phyloP scores from a whole-genome alignment of 2,888 invertebrate species.

The Eristalis tenax region DNA sequence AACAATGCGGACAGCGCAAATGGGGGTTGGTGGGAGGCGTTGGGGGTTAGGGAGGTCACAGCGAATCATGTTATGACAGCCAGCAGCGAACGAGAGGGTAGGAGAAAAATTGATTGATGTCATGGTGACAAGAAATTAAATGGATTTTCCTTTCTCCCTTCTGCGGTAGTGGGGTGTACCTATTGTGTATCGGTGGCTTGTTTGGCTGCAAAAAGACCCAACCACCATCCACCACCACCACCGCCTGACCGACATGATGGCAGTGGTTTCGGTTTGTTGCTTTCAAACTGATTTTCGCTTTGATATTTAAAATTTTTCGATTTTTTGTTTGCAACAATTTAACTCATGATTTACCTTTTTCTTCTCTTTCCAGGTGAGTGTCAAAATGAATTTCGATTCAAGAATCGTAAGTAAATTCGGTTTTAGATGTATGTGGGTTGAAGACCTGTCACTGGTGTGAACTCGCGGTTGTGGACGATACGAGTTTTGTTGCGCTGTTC shows the following conservation, averaged over 20 bases:
- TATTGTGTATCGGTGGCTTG: not conserved
- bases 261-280: conserved; percentile 23
- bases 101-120: conserved; percentile 61
- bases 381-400: not conserved
- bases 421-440: not conserved
- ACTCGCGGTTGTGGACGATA: too few relatives aligned
- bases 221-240: not conserved
- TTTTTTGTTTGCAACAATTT: not conserved
- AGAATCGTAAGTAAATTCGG: not conserved
- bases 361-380: conserved; percentile 44
- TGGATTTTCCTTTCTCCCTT: conserved; percentile 46
- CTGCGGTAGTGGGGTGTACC: not conserved
- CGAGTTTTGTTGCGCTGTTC: too few relatives aligned
- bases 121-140: conserved; percentile 69
- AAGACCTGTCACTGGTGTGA: not conserved
- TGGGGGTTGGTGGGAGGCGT: too few relatives aligned
- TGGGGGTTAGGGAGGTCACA: too few relatives aligned
- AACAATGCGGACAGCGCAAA: conserved; percentile 5
- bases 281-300: conserved; percentile 35
- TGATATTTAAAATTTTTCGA: not conserved
- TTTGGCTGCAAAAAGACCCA: not conserved
- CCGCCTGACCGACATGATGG: not conserved
- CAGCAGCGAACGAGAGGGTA: not conserved
- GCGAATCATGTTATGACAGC: too few relatives aligned
- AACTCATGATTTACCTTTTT: conserved; percentile 2